Evolutionary conservation across 2,888 invertebrate species (phyloP), one percentile per base, ranked within the genome.

Genomic region (Scelioninae gen. 1): DNA sequence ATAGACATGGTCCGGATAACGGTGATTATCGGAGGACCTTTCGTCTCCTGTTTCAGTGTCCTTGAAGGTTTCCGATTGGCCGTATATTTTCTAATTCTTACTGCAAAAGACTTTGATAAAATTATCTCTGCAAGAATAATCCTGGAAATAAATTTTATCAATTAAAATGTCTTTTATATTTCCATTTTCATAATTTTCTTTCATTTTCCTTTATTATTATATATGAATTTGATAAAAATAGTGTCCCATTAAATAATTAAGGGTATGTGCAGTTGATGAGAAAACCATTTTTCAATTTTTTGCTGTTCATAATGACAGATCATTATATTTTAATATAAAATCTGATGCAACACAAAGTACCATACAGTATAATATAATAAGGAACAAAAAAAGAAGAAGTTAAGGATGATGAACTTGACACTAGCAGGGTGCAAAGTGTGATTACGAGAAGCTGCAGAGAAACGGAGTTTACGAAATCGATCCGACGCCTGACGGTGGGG

Each of bases 31-130:
- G 58, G 23, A 58, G 32, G 63, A 63, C 32, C 74, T 43, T 23
- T 58, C 49, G 60, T 76, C 75, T 76, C 45, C 66, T 66, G 43
- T 51, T 51, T 62, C 63, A 34, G 15, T 66, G 75, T 76, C 75
- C 66, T 76, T 76, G 75, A 34, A 66, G 29, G 66, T 66, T 76
- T 76, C 75, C 66, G 75, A 75, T 75, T 34, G 65, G 56, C 56
- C 47, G n/a, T 32, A 11, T 31, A 49, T 40, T 60, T 51, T 23
- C 23, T 23, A 23, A 2, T 23, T 23, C 23, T 60, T 58, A 29
- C 16, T 11, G 40, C 23, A 6, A n/a, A 13, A 5, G 31, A 51
- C 38, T 34, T 58, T 56, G 45, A 55, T 55, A 53, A 53, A 53
- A 34, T 38, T 23, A 4, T 23, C 23, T 23, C 23, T 23, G 23